Evolutionary conservation across 2,113 vertebrate genomes (phyloP).

Genomic region (Phrynocephalus versicolor): DNA sequence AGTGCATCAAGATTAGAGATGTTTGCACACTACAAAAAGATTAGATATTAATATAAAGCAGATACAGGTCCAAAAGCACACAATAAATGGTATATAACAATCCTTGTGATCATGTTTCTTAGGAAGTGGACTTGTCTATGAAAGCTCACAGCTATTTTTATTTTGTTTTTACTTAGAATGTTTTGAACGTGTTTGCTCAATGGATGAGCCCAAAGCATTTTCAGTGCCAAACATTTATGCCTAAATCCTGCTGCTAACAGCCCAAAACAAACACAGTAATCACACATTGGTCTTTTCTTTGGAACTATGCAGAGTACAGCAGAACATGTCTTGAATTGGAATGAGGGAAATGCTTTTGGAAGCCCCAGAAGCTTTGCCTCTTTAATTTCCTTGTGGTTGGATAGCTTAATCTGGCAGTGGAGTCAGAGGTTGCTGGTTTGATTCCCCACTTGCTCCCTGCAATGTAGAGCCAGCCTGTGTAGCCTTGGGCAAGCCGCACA

Average conservation of each 20-base stretch:
- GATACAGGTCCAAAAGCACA: constrained; percentile 63
- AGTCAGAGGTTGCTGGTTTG: too few species aligned
- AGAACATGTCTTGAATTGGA: background rate
- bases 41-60: constrained; percentile 81
- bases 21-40: constrained; percentile 70
- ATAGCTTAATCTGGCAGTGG: too few species aligned
- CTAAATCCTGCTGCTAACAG: constrained; percentile 64
- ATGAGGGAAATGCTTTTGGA: constrained; percentile 1
- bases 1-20: constrained; percentile 56
- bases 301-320: background rate
- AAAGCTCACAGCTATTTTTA: too few species aligned
- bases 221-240: constrained; percentile 61
- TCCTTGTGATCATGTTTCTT: constrained; percentile 53
- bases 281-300: constrained; percentile 30
- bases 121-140: too few species aligned
- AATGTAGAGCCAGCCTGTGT: too few species aligned
- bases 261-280: background rate
- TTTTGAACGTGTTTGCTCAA: constrained; percentile 64
- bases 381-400: constrained; percentile 2
- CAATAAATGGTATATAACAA: constrained; percentile 62
- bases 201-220: constrained; percentile 54
- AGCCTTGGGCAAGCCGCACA: too few species aligned
- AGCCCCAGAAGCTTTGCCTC: background rate
- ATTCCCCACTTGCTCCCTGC: too few species aligned
- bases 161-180: background rate